phyloP scores from a whole-genome alignment of 1,140 invertebrate species.

The Drosophila azteca region DNA sequence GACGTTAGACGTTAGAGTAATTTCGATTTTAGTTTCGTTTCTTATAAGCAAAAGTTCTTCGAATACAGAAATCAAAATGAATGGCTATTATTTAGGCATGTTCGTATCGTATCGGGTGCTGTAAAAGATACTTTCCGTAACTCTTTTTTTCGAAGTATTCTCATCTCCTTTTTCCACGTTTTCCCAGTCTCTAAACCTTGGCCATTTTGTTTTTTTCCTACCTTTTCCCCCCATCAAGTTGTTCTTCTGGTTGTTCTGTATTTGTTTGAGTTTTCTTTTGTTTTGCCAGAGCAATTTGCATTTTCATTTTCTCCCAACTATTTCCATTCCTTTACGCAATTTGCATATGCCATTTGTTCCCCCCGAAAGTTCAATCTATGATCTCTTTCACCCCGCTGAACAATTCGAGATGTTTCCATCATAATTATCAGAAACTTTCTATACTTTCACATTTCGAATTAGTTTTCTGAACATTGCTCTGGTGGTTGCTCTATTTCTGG shows the following conservation, averaged over 20 bases:
- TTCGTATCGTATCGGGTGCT: not conserved
- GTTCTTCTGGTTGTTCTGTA: conserved; percentile 23
- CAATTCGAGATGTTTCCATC: conserved; percentile 42
- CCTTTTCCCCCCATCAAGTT: conserved; percentile 29
- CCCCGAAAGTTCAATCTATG: not conserved
- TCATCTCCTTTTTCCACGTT: conserved; percentile 19
- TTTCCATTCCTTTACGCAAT: conserved; percentile 29
- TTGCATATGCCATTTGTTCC: conserved; percentile 29
- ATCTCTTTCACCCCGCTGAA: conserved; percentile 30
- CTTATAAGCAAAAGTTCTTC: conserved; percentile 36
- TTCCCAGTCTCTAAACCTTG: not conserved
- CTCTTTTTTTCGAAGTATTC: conserved; percentile 4
- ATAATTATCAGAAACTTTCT: conserved; percentile 53
- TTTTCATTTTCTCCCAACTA: conserved; percentile 26
- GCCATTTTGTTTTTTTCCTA: not conserved
- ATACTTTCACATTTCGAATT: conserved; percentile 34
- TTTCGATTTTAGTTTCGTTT: conserved; percentile 16
- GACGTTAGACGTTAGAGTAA: not conserved
- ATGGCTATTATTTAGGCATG: conserved; percentile 30
- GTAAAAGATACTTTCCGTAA: not conserved
- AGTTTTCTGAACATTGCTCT: conserved; percentile 13
- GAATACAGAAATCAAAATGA: conserved; percentile 20
- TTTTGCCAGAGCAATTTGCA: conserved; percentile 36
- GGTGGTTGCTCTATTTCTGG: not conserved
- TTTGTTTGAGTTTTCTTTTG: conserved; percentile 26